A percentile compares a stretch with the other conserved stretches of the same genome.
Conservation (phyloP, 2,888 invertebrate species). For the Dichetophora obliterata region DNA sequence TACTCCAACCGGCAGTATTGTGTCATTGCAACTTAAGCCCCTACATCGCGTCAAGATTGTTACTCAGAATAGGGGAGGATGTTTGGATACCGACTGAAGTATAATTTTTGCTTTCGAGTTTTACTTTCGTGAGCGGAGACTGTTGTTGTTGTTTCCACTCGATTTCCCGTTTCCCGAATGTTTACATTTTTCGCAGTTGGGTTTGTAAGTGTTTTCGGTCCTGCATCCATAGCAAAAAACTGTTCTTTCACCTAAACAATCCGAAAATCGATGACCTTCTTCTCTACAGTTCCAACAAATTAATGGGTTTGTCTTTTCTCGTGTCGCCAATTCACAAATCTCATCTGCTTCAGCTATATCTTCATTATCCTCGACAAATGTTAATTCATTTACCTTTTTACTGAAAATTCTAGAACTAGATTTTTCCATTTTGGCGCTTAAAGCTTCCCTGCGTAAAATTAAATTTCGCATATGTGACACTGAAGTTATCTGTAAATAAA, state of each 20-base stretch:
- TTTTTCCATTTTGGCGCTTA: too few species aligned
- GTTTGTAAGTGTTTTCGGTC: conserved; percentile 21
- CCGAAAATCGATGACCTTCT: conserved; percentile 33
- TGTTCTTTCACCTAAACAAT: conserved; percentile 34
- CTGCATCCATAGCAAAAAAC: conserved; percentile 41
- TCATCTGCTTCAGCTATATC: not conserved
- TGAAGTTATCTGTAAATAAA: conserved; percentile 18
- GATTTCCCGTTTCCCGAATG: conserved; percentile 22
- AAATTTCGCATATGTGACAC: conserved; percentile 21
- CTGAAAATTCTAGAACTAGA: too few species aligned
- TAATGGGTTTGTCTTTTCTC: not conserved
- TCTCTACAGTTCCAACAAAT: conserved; percentile 38
- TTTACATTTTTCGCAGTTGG: conserved; percentile 32
- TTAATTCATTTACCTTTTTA: not conserved
- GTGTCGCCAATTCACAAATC: conserved; percentile 11
- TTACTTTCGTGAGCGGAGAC: conserved; percentile 26
- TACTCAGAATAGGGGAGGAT: too few species aligned
- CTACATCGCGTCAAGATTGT: too few species aligned
- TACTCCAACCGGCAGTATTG: too few species aligned
- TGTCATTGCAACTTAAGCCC: too few species aligned
- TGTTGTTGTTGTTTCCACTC: conserved; percentile 23
- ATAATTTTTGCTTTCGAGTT: not conserved
- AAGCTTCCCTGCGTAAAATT: conserved; percentile 15
- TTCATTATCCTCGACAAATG: not conserved
- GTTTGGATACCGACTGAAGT: conserved; percentile 7